phyloP scores from a whole-genome alignment of 2,113 vertebrate genomes.

The Nipponia nippon region DNA sequence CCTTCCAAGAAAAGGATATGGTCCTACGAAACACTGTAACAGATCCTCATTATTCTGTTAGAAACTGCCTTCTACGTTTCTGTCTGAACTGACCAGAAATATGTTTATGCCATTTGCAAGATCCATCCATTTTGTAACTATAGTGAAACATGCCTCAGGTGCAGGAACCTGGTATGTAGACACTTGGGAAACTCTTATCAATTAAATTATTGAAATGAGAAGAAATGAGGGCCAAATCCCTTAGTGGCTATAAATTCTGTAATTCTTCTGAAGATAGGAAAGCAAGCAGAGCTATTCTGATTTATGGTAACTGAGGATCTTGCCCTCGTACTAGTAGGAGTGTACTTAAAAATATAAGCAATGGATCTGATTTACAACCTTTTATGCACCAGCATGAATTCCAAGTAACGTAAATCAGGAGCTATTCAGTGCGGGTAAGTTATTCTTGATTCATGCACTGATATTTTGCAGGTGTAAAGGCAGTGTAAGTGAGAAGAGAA shows the following conservation, averaged over 20 bases:
- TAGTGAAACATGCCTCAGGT: background rate
- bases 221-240: background rate
- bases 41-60: background rate
- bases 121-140: background rate
- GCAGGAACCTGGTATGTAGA: background rate
- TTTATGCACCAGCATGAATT: background rate
- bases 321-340: background rate
- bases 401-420: slow-evolving; percentile 10
- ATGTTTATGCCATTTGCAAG: background rate
- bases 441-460: background rate
- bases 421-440: background rate
- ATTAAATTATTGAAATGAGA: slow-evolving; percentile 33
- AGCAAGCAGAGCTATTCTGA: slow-evolving; percentile 15
- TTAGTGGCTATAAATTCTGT: background rate
- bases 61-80: background rate
- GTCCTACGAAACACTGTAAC: background rate
- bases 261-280: background rate
- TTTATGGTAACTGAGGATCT: slow-evolving; percentile 21
- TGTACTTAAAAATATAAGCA: slow-evolving; percentile 23
- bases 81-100: background rate
- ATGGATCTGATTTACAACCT: background rate
- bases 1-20: background rate
- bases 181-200: background rate
- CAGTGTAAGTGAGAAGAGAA: background rate
- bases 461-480: background rate